A percentile compares a stretch with the other conserved stretches of the same genome.
These are phyloP conservation scores for Chouioia cunea DNA, from an alignment of 2,888 invertebrate genomes.

Conservation along the genomic window DNA sequence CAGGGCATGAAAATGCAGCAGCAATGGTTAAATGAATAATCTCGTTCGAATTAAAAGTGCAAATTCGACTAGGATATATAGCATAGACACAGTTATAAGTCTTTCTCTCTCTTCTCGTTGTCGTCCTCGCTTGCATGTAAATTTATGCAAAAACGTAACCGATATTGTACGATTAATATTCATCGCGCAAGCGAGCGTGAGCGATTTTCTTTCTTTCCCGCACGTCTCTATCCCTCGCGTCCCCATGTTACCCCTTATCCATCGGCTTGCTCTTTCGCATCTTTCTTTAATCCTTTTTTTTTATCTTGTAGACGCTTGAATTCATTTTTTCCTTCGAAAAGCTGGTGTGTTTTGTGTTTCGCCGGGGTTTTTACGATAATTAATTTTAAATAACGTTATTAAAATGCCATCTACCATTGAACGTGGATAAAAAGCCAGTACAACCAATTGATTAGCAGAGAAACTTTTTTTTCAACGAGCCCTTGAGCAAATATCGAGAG, in stretches of 20 bases:
- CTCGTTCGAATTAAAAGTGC: conserved; percentile 30
- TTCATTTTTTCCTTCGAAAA: conserved; percentile 19
- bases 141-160: conserved; percentile 62
- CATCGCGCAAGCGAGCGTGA: conserved; percentile 51
- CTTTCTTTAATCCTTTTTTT: conserved; percentile 1
- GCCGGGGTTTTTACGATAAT: no score
- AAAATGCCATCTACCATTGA: no score
- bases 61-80: conserved; percentile 2
- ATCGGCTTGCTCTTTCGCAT: conserved; percentile 14
- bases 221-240: conserved; percentile 21
- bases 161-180: conserved; percentile 62
- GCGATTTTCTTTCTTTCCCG: conserved; percentile 33
- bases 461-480: neutral
- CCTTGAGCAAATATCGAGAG: conserved; percentile 22
- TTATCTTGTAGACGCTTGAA: conserved; percentile 10
- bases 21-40: conserved; percentile 33
- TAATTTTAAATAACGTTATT: no score
- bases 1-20: neutral
- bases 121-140: conserved; percentile 51
- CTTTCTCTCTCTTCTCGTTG: conserved; percentile 15
- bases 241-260: conserved; percentile 19
- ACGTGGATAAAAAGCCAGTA: no score
- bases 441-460: no score
- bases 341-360: no score
- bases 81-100: neutral